Evolutionary conservation across 2,113 vertebrate species (phyloP).

Genomic region (Menidia beryllina): DNA sequence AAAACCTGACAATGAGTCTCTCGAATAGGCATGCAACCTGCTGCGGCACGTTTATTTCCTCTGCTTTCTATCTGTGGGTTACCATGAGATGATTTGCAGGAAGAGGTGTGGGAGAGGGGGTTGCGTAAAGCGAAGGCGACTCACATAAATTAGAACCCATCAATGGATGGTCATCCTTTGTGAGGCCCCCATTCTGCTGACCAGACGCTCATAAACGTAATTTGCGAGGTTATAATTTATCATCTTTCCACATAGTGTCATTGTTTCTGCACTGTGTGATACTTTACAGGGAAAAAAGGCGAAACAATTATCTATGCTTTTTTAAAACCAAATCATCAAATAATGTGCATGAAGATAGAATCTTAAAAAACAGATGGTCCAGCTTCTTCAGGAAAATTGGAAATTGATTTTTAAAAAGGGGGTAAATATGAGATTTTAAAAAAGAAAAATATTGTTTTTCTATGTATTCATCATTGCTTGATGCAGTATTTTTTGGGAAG

Average conservation of each 20-base stretch:
- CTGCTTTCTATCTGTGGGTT: background rate
- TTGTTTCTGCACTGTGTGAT: constrained; percentile 1
- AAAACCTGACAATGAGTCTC: background rate
- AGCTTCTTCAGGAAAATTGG: no score
- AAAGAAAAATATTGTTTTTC: no score
- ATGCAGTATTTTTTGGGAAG: no score
- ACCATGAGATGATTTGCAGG: constrained; percentile 13
- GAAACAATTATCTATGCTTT: no score
- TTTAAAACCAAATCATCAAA: no score
- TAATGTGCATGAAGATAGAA: no score
- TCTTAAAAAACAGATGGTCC: no score
- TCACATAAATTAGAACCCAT: constrained; percentile 66
- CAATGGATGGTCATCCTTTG: constrained; percentile 61
- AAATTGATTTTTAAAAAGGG: no score
- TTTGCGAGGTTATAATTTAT: constrained; percentile 47
- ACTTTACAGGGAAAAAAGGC: background rate
- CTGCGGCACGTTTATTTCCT: constrained; percentile 18
- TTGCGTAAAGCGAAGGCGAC: constrained; percentile 15
- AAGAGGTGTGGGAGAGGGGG: constrained; percentile 13
- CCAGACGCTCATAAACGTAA: constrained; percentile 66
- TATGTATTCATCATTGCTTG: no score
- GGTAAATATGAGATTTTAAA: no score
- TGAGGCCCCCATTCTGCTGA: constrained; percentile 43
- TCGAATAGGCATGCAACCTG: constrained; percentile 6
- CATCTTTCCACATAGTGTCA: constrained; percentile 49